Evolutionary conservation across 2,113 vertebrate genomes (phyloP).

Genomic region (Ondatra zibethicus): DNA sequence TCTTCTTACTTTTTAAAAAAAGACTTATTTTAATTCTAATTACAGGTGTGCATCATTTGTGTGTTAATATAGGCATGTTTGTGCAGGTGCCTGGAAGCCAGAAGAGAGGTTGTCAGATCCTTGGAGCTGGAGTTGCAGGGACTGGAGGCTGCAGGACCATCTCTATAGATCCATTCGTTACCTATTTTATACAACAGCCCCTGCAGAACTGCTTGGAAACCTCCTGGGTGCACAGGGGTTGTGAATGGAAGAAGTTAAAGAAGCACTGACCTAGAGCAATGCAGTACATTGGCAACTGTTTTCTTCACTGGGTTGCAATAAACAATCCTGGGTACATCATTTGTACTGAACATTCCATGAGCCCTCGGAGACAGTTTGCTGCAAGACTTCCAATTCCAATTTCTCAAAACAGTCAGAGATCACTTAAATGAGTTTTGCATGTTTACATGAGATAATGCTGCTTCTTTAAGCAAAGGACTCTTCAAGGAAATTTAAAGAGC

Average conservation of each 20-base stretch:
- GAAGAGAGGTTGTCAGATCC: neutral
- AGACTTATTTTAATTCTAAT: neutral
- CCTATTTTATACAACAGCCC: neutral
- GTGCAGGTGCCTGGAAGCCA: neutral
- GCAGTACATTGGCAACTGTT: neutral
- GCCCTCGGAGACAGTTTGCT: conserved; percentile 58
- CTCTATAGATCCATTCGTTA: neutral
- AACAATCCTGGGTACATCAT: neutral
- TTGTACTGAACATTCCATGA: conserved; percentile 33
- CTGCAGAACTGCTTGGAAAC: neutral
- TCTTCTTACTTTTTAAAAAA: neutral
- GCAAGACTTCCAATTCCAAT: conserved; percentile 56
- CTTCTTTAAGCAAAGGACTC: conserved; percentile 58
- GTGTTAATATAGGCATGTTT: neutral
- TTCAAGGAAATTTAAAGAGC: conserved; percentile 67
- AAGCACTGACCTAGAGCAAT: neutral
- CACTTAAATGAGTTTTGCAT: conserved; percentile 45
- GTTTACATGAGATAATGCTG: conserved; percentile 33
- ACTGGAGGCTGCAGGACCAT: neutral
- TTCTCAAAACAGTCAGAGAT: conserved; percentile 66
- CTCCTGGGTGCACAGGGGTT: neutral
- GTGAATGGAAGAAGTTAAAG: neutral
- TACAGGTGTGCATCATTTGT: neutral
- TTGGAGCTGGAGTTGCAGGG: neutral
- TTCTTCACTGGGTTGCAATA: neutral